Conservation (phyloP, 2,797 vertebrate species). For the Gadopsis bispinosus region DNA sequence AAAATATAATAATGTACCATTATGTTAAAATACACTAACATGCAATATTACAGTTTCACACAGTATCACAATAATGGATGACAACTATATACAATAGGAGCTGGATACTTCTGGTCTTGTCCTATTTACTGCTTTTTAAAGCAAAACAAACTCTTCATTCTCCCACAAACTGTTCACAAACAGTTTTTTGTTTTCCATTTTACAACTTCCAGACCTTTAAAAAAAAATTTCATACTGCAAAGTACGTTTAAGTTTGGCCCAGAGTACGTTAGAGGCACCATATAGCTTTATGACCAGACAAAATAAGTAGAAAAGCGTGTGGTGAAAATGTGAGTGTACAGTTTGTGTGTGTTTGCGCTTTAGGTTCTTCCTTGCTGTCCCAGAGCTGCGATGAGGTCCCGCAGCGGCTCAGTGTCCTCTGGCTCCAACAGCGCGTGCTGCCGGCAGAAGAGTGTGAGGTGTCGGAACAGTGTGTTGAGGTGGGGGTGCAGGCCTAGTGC, state of each 20-base stretch:
- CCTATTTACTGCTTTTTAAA: constrained; percentile 24
- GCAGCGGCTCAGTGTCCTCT: constrained; percentile 82
- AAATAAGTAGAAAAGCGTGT: constrained; percentile 36
- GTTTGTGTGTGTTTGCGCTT: constrained; percentile 11
- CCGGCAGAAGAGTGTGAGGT: constrained; percentile 86
- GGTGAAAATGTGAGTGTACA: constrained; percentile 10
- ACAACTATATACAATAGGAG: constrained; percentile 42
- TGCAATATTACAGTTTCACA: constrained; percentile 54
- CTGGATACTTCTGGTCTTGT: constrained; percentile 4
- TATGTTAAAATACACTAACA: constrained; percentile 58
- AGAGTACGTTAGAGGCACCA: neutral
- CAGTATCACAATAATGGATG: constrained; percentile 37
- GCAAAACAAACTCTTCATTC: constrained; percentile 17
- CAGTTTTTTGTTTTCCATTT: constrained; percentile 15
- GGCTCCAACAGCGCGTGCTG: constrained; percentile 85
- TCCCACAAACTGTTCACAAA: constrained; percentile 20
- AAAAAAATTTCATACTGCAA: constrained; percentile 31
- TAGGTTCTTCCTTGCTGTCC: constrained; percentile 46
- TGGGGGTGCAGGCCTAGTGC: constrained; percentile 85
- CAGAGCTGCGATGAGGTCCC: constrained; percentile 84
- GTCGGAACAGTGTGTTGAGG: constrained; percentile 88
- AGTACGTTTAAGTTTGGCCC: constrained; percentile 22
- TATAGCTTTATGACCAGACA: constrained; percentile 14
- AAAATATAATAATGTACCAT: constrained; percentile 51
- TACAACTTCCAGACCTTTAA: constrained; percentile 17